Evolutionary conservation across 2,888 invertebrate genomes (phyloP), one percentile per base, ranked within the genome.

Genomic region (Ectemnius lituratus): DNA sequence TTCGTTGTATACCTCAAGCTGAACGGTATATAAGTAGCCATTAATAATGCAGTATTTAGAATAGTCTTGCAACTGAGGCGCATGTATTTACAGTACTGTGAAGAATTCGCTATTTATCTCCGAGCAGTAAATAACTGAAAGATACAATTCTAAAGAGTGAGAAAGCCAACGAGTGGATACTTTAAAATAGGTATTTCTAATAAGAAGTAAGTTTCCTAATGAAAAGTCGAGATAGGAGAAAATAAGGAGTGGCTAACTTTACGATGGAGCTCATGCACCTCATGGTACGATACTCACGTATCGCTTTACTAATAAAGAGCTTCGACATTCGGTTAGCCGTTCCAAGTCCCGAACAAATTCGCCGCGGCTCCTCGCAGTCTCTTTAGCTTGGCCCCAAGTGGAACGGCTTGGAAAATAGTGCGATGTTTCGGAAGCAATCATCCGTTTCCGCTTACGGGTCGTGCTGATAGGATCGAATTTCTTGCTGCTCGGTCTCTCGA

Each of bases 391-490:
- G n/a, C 46, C 37, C 58, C 11, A 66, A 73, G 70, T 73, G 71
- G 67, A 69, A 46, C 57, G 74, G 59, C 70, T 76, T 66, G 73
- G 68, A 73, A 82, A 77, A 84, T 74, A 82, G 74, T 73, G 73
- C 74, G 74, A 82, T 80, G 78, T 83, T 78, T 84, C 82, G 82
- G 80, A 82, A 76, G 78, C 73, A 83, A 83, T 84, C 84, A 78
- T 80, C 82, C 75, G 76, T 76, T 84, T 84, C 80, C 80, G 75
- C 70, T 59, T 76, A 73, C 71, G 72, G 70, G 62, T 71, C 72
- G 70, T 61, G 63, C 62, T 71, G 79, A 78, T 75, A 63, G 64
- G 23, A 82, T 80, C 68, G 72, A 75, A 77, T 73, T 84, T 74
- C 74, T 79, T 69, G 58, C 58, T 68, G 45, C 64, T 75, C 52